These are phyloP conservation scores for Drosophila conformis DNA, from an alignment of 2,888 invertebrate species.

Conservation along the genomic window DNA sequence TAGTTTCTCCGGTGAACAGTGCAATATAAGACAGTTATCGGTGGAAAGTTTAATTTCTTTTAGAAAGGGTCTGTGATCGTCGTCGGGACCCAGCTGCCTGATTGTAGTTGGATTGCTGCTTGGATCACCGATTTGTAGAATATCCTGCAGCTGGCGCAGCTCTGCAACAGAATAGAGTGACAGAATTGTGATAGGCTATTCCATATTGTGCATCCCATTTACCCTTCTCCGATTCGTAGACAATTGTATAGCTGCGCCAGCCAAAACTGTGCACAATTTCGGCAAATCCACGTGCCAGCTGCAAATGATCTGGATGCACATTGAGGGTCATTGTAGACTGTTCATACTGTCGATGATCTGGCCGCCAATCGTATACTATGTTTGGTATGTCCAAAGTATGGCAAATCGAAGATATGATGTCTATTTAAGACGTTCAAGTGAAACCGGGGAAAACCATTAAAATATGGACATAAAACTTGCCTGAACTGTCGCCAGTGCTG, in stretches of 20 bases:
- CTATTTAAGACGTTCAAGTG: constrained; percentile 48
- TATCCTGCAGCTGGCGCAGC: constrained; percentile 91
- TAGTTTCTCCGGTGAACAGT: constrained; percentile 90
- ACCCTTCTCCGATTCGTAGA: constrained; percentile 94
- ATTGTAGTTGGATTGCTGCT: constrained; percentile 89
- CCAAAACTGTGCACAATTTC: constrained; percentile 90
- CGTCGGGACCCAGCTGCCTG: constrained; percentile 87
- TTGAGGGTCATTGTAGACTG: constrained; percentile 88
- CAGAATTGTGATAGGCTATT: neutral
- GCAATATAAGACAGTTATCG: constrained; percentile 90
- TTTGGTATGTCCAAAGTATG: constrained; percentile 88
- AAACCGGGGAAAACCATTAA: no score
- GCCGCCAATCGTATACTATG: constrained; percentile 87
- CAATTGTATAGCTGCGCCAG: constrained; percentile 92
- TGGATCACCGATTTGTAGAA: constrained; percentile 90
- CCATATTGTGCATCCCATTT: constrained; percentile 1
- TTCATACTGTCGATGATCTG: constrained; percentile 81
- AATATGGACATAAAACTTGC: constrained; percentile 75
- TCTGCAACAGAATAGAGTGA: constrained; percentile 83
- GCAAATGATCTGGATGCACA: constrained; percentile 89
- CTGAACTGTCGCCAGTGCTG: constrained; percentile 85
- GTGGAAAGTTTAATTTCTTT: constrained; percentile 91
- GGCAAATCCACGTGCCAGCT: constrained; percentile 89
- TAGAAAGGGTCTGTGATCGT: constrained; percentile 88
- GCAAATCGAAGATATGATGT: constrained; percentile 86